Base-by-base conservation (phyloP, 2,888 invertebrate genomes). In the Operophtera brumata region DNA sequence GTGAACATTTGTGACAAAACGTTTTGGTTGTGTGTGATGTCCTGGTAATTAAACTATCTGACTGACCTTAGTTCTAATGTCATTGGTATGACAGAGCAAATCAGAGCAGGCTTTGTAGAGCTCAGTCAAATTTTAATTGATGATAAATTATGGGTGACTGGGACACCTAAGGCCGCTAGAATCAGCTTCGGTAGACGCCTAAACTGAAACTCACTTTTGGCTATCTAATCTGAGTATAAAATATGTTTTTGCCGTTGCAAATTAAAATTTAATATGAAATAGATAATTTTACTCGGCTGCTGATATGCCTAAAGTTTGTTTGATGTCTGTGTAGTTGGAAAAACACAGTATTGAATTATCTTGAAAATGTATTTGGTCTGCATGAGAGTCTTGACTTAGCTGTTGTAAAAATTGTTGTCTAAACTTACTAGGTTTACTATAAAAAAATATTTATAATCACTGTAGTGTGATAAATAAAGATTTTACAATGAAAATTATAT, bases 391-490 rank as follows among this genome's bases (percentile, higher is more conserved):
- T 48, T 52, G 62, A 59, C 53, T 50, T 52, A 61, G 56, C 59
- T 62, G 64, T 64, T 64, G 64, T 65, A 62, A 59, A 61, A 56
- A 61, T 58, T 62, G 55, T 60, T 64, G 65, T 64, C 64, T 61
- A 59, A 66, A 67, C 60, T 68, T 69, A 63, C 71, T 67, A 66
- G 65, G 64, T 72, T 69, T 66, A 56, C 51, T 70, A 69, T 66
- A 74, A 77, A 78, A 74, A 72, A 71, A 74, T 81, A 80, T 82
- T 82, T 83, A 83, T 82, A 82, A 70, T 77, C 71, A 78, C 69
- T 73, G 69, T 63, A 75, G 70, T 78, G 80, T 76, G 79, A 78
- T 76, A 77, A 85, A 86, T 86, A 86, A 86, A 85, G 78, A 73
- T 80, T 77, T 76, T 82, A 77, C 78, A 57, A 62, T 54, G 44